A percentile compares a stretch with the other conserved stretches of the same genome.
These are phyloP conservation scores for Solea solea DNA, from an alignment of 2,113 vertebrate genomes.

Conservation along the genomic window DNA sequence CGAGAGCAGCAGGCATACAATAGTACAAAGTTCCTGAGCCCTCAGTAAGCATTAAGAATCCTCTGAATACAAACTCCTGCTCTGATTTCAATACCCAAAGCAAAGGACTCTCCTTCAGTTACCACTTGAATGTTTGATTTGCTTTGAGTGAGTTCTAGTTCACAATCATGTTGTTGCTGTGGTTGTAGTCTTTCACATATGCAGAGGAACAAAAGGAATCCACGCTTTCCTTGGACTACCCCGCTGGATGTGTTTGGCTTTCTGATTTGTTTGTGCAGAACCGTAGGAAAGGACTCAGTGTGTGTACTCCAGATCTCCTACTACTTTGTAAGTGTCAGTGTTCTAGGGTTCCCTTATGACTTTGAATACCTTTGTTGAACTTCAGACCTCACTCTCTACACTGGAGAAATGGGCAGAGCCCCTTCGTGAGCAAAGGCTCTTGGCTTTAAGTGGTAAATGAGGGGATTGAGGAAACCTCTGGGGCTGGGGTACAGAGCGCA, in stretches of 20 bases:
- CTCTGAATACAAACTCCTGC: constrained; percentile 67
- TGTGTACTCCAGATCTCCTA: constrained; percentile 33
- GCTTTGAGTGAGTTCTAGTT: constrained; percentile 36
- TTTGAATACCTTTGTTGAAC: constrained; percentile 28
- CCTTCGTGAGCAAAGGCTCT: constrained; percentile 88
- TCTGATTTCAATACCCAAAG: constrained; percentile 56
- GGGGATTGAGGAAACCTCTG: constrained; percentile 82
- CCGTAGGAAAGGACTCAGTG: constrained; percentile 68
- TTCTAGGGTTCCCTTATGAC: constrained; percentile 28
- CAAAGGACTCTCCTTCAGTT: constrained; percentile 52
- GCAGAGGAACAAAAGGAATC: constrained; percentile 49
- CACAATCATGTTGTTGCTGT: constrained; percentile 45
- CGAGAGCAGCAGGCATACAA: constrained; percentile 69
- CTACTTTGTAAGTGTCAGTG: constrained; percentile 1
- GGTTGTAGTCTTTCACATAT: constrained; percentile 64
- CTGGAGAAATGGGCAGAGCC: constrained; percentile 93
- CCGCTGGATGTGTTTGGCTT: constrained; percentile 60
- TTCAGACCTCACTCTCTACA: constrained; percentile 92
- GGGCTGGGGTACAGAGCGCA: constrained; percentile 80
- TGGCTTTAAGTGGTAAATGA: constrained; percentile 83
- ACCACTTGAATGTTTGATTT: constrained; percentile 43
- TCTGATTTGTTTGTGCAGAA: constrained; percentile 74
- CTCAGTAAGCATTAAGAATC: constrained; percentile 73
- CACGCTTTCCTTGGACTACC: constrained; percentile 41
- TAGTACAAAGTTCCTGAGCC: constrained; percentile 81